These are phyloP conservation scores for Miltochrista miniata DNA, from an alignment of 2,888 invertebrate genomes.

Conservation along the genomic window DNA sequence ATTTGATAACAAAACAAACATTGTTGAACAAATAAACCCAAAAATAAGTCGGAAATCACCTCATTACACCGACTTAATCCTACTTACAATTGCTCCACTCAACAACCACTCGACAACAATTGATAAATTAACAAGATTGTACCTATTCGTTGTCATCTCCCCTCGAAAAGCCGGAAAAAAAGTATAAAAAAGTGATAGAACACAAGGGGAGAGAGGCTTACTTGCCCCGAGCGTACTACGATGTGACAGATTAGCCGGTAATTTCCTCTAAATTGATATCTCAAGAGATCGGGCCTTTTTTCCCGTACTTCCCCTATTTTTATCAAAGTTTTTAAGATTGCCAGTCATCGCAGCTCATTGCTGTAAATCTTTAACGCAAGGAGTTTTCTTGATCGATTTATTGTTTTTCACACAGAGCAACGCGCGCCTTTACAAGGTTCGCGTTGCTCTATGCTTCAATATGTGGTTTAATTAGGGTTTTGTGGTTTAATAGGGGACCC, in stretches of 20 bases:
- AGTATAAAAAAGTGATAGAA: slow-evolving; percentile 62
- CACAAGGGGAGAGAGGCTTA: slow-evolving; percentile 66
- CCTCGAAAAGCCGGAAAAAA: slow-evolving; percentile 47
- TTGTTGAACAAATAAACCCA: not conserved
- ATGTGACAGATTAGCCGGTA: slow-evolving; percentile 82
- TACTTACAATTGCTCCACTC: slow-evolving; percentile 40
- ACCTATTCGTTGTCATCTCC: slow-evolving; percentile 41
- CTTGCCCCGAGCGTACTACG: slow-evolving; percentile 65
- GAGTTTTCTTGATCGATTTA: slow-evolving; percentile 24
- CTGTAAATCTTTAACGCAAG: slow-evolving; percentile 55
- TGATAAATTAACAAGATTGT: slow-evolving; percentile 76
- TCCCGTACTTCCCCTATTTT: slow-evolving; percentile 40
- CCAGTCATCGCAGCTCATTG: slow-evolving; percentile 63
- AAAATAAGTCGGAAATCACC: slow-evolving; percentile 14
- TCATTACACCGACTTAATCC: slow-evolving; percentile 23
- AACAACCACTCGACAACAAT: slow-evolving; percentile 64
- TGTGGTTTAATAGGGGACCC: too few relatives aligned
- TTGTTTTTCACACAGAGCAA: too few relatives aligned
- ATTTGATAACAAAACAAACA: too few relatives aligned
- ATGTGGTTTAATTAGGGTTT: too few relatives aligned
- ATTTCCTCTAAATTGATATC: slow-evolving; percentile 81
- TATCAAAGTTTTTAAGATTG: slow-evolving; percentile 61
- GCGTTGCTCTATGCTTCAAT: too few relatives aligned
- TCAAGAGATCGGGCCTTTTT: slow-evolving; percentile 62
- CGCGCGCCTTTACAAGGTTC: too few relatives aligned